Conservation (phyloP, 2,888 invertebrate species). For the Ophion slaviceki region DNA sequence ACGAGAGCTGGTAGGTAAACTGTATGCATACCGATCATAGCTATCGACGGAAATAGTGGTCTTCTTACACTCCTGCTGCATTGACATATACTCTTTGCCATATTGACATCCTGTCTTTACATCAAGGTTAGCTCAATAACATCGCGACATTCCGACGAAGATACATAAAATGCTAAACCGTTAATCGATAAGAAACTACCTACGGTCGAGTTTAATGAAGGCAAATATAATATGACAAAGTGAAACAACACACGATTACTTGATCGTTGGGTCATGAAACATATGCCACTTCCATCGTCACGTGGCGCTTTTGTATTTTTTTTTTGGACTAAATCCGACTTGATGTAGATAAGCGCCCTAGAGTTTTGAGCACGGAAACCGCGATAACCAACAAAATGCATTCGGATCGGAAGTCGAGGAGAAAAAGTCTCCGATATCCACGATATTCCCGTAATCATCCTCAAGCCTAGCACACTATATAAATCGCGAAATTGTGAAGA, state of each 20-base stretch:
- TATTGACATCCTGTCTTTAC: constrained; percentile 23
- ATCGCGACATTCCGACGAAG: background rate
- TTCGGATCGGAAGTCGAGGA: background rate
- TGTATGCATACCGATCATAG: constrained; percentile 8
- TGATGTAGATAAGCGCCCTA: background rate
- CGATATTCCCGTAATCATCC: background rate
- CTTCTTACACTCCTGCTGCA: constrained; percentile 1
- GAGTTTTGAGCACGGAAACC: too few species aligned
- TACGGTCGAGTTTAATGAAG: constrained; percentile 3
- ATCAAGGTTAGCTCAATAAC: background rate
- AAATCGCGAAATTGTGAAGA: background rate
- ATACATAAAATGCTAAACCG: constrained; percentile 19
- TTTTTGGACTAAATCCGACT: background rate
- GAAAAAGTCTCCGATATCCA: background rate
- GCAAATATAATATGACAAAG: constrained; percentile 3
- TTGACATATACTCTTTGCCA: constrained; percentile 20
- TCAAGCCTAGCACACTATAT: background rate
- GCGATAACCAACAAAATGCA: background rate
- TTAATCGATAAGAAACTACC: constrained; percentile 37
- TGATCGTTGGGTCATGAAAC: background rate
- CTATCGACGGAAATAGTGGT: constrained; percentile 36
- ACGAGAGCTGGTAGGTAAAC: constrained; percentile 10
- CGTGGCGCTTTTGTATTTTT: background rate
- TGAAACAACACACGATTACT: background rate
- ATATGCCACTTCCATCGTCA: background rate